A percentile compares a stretch with the other conserved stretches of the same genome.
Conservation (phyloP, 2,888 invertebrate species). For the Melanargia galathea region DNA sequence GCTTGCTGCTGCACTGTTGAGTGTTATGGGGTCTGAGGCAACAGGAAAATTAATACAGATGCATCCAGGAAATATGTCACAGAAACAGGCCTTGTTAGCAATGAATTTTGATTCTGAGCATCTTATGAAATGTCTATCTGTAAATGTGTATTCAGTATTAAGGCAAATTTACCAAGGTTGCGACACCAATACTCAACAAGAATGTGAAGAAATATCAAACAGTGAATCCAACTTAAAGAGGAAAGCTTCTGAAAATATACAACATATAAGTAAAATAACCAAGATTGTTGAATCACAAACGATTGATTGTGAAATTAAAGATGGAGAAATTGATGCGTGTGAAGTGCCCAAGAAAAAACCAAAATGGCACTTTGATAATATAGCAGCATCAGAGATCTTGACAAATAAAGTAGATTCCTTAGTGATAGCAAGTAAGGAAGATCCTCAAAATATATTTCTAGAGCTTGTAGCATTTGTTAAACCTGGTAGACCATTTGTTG, state of each 20-base stretch:
- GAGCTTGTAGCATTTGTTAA: constrained; percentile 89
- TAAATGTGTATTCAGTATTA: constrained; percentile 89
- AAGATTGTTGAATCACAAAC: constrained; percentile 47
- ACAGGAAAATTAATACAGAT: constrained; percentile 86
- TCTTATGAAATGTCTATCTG: constrained; percentile 85
- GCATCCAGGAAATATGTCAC: constrained; percentile 91
- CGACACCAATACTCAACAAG: constrained; percentile 52
- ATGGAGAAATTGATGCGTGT: constrained; percentile 34
- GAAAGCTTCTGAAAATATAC: constrained; percentile 50
- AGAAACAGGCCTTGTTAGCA: constrained; percentile 89
- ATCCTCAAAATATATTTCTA: constrained; percentile 90
- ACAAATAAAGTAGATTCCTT: constrained; percentile 87
- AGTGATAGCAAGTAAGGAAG: constrained; percentile 91
- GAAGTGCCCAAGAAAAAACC: constrained; percentile 72
- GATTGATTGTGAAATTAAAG: constrained; percentile 35
- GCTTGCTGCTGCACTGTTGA: constrained; percentile 90
- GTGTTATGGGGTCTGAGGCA: constrained; percentile 86
- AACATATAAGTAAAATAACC: constrained; percentile 55
- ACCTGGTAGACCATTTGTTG: constrained; percentile 91
- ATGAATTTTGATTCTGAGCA: constrained; percentile 90
- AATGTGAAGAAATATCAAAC: constrained; percentile 46
- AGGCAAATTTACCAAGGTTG: constrained; percentile 85
- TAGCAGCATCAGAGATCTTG: constrained; percentile 84
- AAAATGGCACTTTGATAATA: constrained; percentile 87
- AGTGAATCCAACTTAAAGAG: constrained; percentile 57